Base-by-base conservation (phyloP, 1,140 invertebrate species). In the Mya arenaria region DNA sequence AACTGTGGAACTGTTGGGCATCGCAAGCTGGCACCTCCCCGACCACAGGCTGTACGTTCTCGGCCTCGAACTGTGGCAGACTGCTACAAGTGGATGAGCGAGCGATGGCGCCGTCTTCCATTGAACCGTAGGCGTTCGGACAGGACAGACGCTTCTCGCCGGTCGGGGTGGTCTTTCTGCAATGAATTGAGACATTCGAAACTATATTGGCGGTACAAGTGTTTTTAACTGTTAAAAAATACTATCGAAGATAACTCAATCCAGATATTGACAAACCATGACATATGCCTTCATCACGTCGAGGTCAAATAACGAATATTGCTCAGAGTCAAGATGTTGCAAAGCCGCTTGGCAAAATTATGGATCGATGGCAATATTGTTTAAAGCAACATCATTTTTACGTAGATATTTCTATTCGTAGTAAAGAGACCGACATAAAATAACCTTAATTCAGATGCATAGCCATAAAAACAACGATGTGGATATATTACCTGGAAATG, bases 21-120 rank as follows among this genome's bases (percentile, higher is more conserved):
- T 55, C 28, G 56, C 81, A 68, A 32, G 17, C 69, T 36, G 66
- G 62, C 28, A 65, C 58, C 5, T 86, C 84, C 13, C 69, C 58
- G 5, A 56, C 34, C 8, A 32, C 13, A 13, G 89, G 88, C 71
- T 90, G 89, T 8, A 90, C 83, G 13, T 84, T 63, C 71, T 89
- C 88, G 10, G 87, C 84, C 19, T 79, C 78, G 77, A 89, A 87
- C 65, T 85, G 83, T 36, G 89, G 88, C 30, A 89, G 83, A 36
- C 62, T 84, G 65, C 86, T 85, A 41, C 83, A 69, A 0, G 88
- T 88, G 60, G 87, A 37, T 3, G 48, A n/a, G 48, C 48, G 48
- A 10, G 85, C 69, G 13, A 87, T 75, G 32, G 89, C 55, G 58
- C 80, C 60, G 17, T 82, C 72, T n/a, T 73, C 66, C 17, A 80